Percentiles rank a stretch among this genome's conserved stretches.
phyloP scores from a whole-genome alignment of 2,797 vertebrate genomes.

The Epinephelus malabaricus region DNA sequence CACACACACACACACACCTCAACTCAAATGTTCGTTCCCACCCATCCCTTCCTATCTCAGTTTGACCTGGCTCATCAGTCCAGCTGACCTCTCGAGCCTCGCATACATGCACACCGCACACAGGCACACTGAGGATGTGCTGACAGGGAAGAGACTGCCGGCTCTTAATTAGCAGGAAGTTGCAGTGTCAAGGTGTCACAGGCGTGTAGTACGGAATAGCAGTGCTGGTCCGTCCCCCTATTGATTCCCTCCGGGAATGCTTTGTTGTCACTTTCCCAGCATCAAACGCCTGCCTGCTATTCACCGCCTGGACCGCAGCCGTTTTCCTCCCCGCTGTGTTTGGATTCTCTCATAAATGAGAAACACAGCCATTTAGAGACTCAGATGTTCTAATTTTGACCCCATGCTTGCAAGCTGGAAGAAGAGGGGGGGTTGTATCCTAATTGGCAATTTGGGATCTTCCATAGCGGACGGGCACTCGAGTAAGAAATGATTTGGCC shows the following conservation, averaged over 20 bases:
- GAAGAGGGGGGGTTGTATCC: constrained; percentile 51
- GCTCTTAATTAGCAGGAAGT: constrained; percentile 91
- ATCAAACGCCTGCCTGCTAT: constrained; percentile 56
- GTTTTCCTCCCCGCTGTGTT: constrained; percentile 58
- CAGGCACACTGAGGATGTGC: constrained; percentile 72
- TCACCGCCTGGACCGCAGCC: constrained; percentile 39
- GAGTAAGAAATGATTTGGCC: constrained; percentile 74
- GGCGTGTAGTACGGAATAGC: constrained; percentile 65
- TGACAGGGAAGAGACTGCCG: constrained; percentile 78
- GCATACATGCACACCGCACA: constrained; percentile 41
- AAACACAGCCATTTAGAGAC: constrained; percentile 64
- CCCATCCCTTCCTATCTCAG: constrained; percentile 79
- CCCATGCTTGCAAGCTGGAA: constrained; percentile 50
- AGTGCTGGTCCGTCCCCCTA: constrained; percentile 64
- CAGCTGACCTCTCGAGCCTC: constrained; percentile 66
- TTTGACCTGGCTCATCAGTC: constrained; percentile 69
- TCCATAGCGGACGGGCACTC: constrained; percentile 65
- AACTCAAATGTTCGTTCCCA: constrained; percentile 67
- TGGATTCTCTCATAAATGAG: constrained; percentile 68
- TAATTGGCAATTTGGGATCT: constrained; percentile 84
- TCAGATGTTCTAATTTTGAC: constrained; percentile 71
- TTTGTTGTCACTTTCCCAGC: constrained; percentile 81
- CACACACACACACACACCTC: constrained; percentile 6
- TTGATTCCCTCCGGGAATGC: constrained; percentile 74
- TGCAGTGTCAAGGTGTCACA: constrained; percentile 87